These are phyloP conservation scores for Oryzias melastigma DNA, from an alignment of 2,113 vertebrate species.

Conservation along the genomic window DNA sequence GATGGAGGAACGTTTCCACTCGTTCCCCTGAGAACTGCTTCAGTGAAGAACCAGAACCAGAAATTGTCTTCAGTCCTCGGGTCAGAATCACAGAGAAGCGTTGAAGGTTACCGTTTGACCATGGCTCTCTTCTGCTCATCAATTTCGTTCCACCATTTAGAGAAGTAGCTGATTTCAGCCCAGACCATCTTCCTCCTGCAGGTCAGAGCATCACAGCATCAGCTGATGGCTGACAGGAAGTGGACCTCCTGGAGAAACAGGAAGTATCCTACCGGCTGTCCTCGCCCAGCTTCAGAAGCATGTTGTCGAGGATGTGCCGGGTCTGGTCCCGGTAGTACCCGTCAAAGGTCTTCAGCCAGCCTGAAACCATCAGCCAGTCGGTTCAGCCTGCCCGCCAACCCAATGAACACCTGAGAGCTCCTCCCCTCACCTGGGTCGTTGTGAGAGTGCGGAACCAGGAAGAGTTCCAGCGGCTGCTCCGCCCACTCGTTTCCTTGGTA, in stretches of 20 bases:
- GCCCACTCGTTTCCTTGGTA: slow-evolving; percentile 87
- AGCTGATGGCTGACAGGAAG: neutral
- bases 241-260: neutral
- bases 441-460: slow-evolving; percentile 93
- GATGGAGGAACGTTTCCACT: too few relatives aligned
- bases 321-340: slow-evolving; percentile 91
- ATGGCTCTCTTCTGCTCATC: slow-evolving; percentile 84
- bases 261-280: slow-evolving; percentile 62
- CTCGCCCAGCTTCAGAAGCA: slow-evolving; percentile 87
- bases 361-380: slow-evolving; percentile 59
- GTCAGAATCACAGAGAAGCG: neutral
- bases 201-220: neutral
- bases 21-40: too few relatives aligned
- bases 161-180: slow-evolving; percentile 91
- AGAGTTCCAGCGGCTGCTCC: slow-evolving; percentile 83
- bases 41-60: neutral
- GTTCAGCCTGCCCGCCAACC: neutral
- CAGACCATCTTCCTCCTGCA: slow-evolving; percentile 87
- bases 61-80: neutral
- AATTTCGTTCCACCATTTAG: slow-evolving; percentile 90
- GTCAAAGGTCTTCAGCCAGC: slow-evolving; percentile 95
- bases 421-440: slow-evolving; percentile 88
- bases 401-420: neutral
- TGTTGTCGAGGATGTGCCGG: slow-evolving; percentile 91
- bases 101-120: slow-evolving; percentile 81